phyloP scores from a whole-genome alignment of 1,140 invertebrate genomes.

The Anagrus nilaparvatae region DNA sequence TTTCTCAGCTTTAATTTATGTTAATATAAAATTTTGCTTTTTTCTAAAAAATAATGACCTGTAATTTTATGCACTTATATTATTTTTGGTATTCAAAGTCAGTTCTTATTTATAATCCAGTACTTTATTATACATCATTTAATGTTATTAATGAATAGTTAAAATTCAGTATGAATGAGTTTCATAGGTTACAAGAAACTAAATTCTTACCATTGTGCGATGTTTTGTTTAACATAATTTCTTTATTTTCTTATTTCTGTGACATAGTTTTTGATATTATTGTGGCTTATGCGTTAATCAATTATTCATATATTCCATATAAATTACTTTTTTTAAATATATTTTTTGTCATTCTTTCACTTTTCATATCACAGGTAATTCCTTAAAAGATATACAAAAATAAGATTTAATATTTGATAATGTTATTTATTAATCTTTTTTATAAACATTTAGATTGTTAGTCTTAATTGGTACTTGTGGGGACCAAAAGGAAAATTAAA shows the following conservation, averaged over 20 bases:
- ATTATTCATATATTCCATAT: constrained; percentile 45
- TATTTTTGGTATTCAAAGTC: too few species aligned
- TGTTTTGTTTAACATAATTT: constrained; percentile 84
- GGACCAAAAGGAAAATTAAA: constrained; percentile 38
- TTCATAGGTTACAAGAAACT: too few species aligned
- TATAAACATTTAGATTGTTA: constrained; percentile 26
- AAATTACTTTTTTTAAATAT: constrained; percentile 54
- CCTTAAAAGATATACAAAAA: too few species aligned
- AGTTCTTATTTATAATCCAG: too few species aligned
- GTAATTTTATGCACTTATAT: too few species aligned
- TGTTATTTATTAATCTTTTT: background rate
- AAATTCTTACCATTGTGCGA: constrained; percentile 82
- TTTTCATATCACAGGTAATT: constrained; percentile 65
- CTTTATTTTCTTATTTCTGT: constrained; percentile 82
- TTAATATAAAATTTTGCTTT: too few species aligned
- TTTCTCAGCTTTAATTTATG: too few species aligned
- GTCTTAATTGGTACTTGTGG: constrained; percentile 40
- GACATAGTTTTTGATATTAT: constrained; percentile 82
- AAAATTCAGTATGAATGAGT: too few species aligned
- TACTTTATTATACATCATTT: too few species aligned
- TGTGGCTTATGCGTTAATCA: constrained; percentile 70
- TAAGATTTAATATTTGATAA: constrained; percentile 22
- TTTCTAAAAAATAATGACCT: too few species aligned
- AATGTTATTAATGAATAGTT: too few species aligned
- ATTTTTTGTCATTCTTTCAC: constrained; percentile 54